Evolutionary conservation across 2,888 invertebrate genomes (phyloP), one percentile per base, ranked within the genome.

Genomic region (Ametastegia equiseti): DNA sequence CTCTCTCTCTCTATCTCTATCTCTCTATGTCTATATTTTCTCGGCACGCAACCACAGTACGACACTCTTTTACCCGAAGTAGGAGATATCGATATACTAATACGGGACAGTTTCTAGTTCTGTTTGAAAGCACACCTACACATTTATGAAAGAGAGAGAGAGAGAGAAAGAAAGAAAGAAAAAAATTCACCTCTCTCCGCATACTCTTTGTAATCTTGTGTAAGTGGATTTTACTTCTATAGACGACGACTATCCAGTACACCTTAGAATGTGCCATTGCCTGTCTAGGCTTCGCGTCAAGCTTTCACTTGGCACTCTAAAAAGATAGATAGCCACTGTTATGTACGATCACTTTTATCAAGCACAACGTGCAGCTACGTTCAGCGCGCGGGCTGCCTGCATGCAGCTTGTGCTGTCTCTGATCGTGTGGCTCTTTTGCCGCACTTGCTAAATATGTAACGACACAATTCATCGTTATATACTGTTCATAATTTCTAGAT

Each of bases 221-320:
- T 67, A 67, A n/a, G n/a, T n/a, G n/a, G n/a, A n/a, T n/a, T n/a
- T n/a, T n/a, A 36, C 65, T 36, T 39, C 65, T 67, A 71, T n/a
- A 36, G 6, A n/a, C n/a, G n/a, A n/a, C n/a, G 23, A 47, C 47
- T 45, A n/a, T 67, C 36, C n/a, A 71, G 45, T 71, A 71, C n/a
- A 50, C 75, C 15, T 36, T 75, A 75, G 75, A 75, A 75, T 75
- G 63, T 27, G 75, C 75, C 50, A 75, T 75, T 75, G 75, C 75
- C 75, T 75, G 75, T 75, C 75, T 50, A 75, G 33, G 54, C n/a
- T n/a, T 36, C 39, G 39, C 80, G 80, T 73, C 71, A 80, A 81
- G 81, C 81, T 81, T 81, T 81, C 81, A 81, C 81, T 81, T 50
- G 47, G 75, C 81, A 75, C 75, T 80, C 78, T 57, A 78, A 60